These are phyloP conservation scores for Neosilurus hyrtlii DNA, from an alignment of 2,797 vertebrate species.

Conservation along the genomic window DNA sequence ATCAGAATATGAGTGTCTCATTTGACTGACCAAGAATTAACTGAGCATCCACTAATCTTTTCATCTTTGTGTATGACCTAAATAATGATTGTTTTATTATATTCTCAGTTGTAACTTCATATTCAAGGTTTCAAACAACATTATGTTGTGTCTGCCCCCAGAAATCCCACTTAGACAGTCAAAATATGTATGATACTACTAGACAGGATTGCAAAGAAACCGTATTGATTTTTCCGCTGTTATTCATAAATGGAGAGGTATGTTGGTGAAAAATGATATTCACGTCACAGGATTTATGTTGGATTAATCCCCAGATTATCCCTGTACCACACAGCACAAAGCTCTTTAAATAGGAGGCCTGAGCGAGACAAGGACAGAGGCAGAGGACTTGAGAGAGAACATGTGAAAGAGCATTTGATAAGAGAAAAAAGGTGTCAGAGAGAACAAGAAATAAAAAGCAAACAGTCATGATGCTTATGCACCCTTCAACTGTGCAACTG, in stretches of 20 bases:
- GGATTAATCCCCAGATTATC: constrained; percentile 75
- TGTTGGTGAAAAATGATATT: constrained; percentile 60
- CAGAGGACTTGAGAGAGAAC: constrained; percentile 44
- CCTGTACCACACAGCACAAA: constrained; percentile 59
- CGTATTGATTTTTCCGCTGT: neutral
- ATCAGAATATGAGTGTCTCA: neutral
- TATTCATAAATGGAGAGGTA: constrained; percentile 49
- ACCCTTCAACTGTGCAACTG: neutral
- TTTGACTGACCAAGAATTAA: neutral
- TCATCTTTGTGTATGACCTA: neutral
- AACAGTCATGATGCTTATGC: neutral
- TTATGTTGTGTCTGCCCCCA: neutral
- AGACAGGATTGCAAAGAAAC: neutral
- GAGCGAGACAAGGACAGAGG: constrained; percentile 57
- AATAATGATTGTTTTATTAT: too few species aligned
- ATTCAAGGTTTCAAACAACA: neutral
- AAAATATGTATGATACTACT: neutral
- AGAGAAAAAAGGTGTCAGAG: constrained; percentile 11
- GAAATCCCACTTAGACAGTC: neutral
- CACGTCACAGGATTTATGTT: constrained; percentile 67
- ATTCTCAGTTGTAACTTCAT: neutral
- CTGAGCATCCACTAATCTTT: neutral
- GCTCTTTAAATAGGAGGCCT: constrained; percentile 67
- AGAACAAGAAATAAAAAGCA: too few species aligned
- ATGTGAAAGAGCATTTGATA: constrained; percentile 33